Evolutionary conservation across 1,140 invertebrate species (phyloP).

Genomic region (Nephila pilipes): DNA sequence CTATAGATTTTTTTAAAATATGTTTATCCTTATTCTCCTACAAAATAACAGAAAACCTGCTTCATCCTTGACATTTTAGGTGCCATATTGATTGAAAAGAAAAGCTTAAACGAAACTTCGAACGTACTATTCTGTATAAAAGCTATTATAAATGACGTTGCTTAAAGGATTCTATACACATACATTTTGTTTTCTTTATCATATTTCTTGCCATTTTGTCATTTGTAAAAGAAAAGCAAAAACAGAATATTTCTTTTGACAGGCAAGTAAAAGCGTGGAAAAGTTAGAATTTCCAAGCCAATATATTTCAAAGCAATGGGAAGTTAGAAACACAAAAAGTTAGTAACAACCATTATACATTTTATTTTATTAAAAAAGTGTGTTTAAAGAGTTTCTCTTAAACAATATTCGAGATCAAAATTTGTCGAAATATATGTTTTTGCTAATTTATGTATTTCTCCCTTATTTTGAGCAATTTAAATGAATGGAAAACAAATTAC

Average conservation of each 20-base stretch:
- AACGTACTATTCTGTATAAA: conserved; percentile 1
- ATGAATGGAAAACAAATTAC: too few species aligned
- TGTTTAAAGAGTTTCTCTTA: too few species aligned
- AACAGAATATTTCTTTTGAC: not conserved
- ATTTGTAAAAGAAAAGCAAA: not conserved
- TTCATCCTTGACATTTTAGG: not conserved
- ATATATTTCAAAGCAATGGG: too few species aligned
- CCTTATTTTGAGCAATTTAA: too few species aligned
- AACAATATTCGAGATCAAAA: too few species aligned
- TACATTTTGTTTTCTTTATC: not conserved
- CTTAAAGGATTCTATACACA: conserved; percentile 16
- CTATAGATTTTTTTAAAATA: not conserved
- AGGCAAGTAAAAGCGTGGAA: not conserved
- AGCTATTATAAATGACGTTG: conserved; percentile 7
- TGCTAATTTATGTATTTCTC: too few species aligned
- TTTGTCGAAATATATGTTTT: too few species aligned
- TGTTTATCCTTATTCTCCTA: not conserved
- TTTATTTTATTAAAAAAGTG: too few species aligned
- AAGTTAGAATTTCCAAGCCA: not conserved
- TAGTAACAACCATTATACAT: too few species aligned
- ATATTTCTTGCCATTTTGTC: not conserved
- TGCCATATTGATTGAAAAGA: not conserved
- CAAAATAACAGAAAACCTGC: not conserved
- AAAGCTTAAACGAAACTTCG: not conserved
- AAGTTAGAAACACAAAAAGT: too few species aligned